A percentile compares a stretch with the other conserved stretches of the same genome.
Conservation (phyloP, 2,797 vertebrate species). For the Lemur catta region DNA sequence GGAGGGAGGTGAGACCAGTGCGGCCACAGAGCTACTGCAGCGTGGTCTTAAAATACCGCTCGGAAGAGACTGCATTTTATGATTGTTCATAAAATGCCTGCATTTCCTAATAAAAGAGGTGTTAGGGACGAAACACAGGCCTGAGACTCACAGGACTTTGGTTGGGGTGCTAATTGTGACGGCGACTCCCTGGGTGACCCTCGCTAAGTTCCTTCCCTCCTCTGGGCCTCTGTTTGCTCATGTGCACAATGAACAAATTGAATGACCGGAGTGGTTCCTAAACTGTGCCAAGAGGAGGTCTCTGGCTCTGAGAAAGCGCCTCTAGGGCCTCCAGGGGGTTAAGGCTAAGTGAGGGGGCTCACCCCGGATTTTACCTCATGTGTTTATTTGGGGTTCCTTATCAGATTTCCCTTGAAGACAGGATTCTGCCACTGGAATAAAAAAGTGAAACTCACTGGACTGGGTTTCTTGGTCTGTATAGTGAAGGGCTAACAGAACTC, state of each 20-base stretch:
- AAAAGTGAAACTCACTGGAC: background rate
- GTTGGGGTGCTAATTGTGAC: too few species aligned
- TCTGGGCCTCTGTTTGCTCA: background rate
- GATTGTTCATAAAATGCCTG: background rate
- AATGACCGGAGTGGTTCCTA: background rate
- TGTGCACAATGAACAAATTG: background rate
- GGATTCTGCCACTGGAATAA: background rate
- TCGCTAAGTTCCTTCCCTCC: background rate
- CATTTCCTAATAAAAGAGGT: background rate
- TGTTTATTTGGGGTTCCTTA: background rate
- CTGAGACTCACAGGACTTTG: background rate
- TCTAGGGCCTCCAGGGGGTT: background rate
- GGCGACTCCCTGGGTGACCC: background rate
- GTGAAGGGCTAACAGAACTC: background rate
- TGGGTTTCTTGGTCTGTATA: background rate
- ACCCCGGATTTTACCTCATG: background rate
- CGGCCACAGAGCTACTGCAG: background rate
- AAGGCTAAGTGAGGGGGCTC: background rate
- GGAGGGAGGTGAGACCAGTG: background rate
- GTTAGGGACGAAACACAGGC: background rate
- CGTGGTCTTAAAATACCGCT: accelerated
- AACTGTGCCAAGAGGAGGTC: background rate
- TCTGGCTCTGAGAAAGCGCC: background rate
- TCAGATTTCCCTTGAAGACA: background rate
- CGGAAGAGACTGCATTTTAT: background rate